Evolutionary conservation across 2,888 invertebrate genomes (phyloP).

Genomic region (Dendrolimus pini): DNA sequence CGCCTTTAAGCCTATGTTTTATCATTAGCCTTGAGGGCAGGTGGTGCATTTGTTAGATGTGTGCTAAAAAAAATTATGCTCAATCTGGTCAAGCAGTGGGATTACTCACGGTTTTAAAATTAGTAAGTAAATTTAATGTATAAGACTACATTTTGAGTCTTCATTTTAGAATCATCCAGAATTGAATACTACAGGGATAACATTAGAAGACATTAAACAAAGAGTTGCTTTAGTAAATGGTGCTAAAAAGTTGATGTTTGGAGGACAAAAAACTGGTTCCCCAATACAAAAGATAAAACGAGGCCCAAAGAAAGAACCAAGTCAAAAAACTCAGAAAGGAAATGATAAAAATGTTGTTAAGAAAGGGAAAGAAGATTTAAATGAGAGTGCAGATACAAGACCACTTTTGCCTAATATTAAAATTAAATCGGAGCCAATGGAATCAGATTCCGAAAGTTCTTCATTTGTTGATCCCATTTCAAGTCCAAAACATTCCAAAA

Average conservation of each 20-base stretch:
- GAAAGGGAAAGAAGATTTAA: slow-evolving; percentile 50
- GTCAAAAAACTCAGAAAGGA: slow-evolving; percentile 32
- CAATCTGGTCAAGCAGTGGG: no score
- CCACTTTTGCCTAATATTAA: slow-evolving; percentile 60
- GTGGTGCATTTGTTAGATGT: no score
- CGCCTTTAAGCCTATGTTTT: no score
- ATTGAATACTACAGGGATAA: slow-evolving; percentile 85
- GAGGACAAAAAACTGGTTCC: slow-evolving; percentile 48
- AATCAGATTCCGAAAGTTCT: slow-evolving; percentile 69
- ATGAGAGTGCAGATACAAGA: slow-evolving; percentile 45
- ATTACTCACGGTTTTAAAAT: no score
- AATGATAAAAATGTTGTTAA: slow-evolving; percentile 35
- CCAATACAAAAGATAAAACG: slow-evolving; percentile 47
- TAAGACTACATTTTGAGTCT: no score
- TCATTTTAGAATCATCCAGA: slow-evolving; percentile 81
- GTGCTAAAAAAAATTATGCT: no score
- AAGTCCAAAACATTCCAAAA: slow-evolving; percentile 60
- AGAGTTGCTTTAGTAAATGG: slow-evolving; percentile 75
- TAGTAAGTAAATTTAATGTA: no score
- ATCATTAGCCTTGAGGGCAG: no score
- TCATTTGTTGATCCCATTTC: slow-evolving; percentile 60
- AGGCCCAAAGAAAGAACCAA: slow-evolving; percentile 47
- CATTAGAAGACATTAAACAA: slow-evolving; percentile 76
- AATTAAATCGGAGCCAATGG: slow-evolving; percentile 60
- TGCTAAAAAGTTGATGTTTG: slow-evolving; percentile 68